phyloP scores from a whole-genome alignment of 37 sponge, comb jelly and placozoan species.

The Petrosia ficiformis region DNA sequence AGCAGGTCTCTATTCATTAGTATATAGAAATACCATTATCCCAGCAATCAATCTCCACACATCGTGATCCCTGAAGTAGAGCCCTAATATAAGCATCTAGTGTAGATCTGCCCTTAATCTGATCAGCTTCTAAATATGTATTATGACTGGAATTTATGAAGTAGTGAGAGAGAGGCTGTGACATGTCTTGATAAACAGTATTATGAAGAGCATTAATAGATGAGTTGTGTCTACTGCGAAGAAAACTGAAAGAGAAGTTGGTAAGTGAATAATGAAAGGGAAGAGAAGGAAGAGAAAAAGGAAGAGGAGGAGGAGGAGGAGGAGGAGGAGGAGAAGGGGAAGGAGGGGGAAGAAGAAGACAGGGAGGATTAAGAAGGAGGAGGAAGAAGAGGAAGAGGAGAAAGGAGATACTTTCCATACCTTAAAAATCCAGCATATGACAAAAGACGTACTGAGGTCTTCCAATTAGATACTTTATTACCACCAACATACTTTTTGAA shows the following conservation, averaged over 20 bases:
- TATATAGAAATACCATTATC: conserved; percentile 21
- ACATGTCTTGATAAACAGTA: conserved; percentile 78
- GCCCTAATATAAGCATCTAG: conserved; percentile 85
- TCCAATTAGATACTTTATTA: conserved; percentile 25
- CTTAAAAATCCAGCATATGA: conserved; percentile 78
- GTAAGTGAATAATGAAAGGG: background rate
- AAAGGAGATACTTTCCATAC: conserved; percentile 14
- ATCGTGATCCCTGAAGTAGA: conserved; percentile 77
- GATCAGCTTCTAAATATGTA: conserved; percentile 88
- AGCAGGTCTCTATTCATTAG: background rate
- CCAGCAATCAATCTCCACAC: conserved; percentile 87
- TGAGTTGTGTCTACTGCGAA: conserved; percentile 63
- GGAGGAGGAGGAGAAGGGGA: too few relatives aligned
- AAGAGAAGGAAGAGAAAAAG: too few relatives aligned
- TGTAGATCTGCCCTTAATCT: conserved; percentile 76
- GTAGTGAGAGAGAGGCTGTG: conserved; percentile 90
- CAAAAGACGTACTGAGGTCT: conserved; percentile 22
- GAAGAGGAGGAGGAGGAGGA: too few relatives aligned
- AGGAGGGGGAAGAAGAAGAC: background rate
- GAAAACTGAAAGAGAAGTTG: conserved; percentile 39
- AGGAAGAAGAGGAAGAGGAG: background rate
- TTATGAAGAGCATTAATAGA: conserved; percentile 53
- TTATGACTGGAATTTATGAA: conserved; percentile 94
- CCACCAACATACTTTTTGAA: conserved; percentile 55
- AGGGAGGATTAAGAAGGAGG: too few relatives aligned